Base-by-base conservation (phyloP, 2,797 vertebrate genomes). In the Masticophis lateralis region DNA sequence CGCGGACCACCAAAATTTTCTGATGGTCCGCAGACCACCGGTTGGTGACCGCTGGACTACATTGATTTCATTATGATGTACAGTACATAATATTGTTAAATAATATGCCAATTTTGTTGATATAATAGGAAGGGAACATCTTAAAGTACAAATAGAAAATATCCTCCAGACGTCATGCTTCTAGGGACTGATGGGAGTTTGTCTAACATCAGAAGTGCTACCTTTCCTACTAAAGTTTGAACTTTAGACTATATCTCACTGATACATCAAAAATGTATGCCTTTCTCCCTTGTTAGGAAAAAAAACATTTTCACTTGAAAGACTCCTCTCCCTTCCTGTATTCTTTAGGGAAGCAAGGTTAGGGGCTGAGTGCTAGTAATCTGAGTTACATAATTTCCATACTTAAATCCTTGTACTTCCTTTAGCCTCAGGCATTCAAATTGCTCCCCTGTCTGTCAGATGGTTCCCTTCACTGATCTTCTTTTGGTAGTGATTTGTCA, bases 401-500 rank as follows among this genome's bases (percentile, higher is more conserved):
- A 37, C 37, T 43, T 83, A 47, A 83, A 83, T 47, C 27, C 83
- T 51, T 88, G n/a, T 11, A 22, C 57, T 20, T 28, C 53, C 60
- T 53, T 53, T 32, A 53, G 12, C 43, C n/a, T 89, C 0, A 83
- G 53, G 43, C 87, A 74, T 60, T 51, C 20, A 22, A 74, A 20
- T 57, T 32, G 28, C 66, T 91, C 57, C 66, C 2, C 43, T 57
- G 27, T 61, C 55, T 90, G 43, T 59, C 61, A 88, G 55, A 61
- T 74, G 20, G 3, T 55, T 69, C 55, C 28, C 61, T 12, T 61
- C 57, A 1, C 61, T 87, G 32, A 51, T 74, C 92, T 66, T 37
- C n/a, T 87, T 69, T 90, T 53, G 12, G 25, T 59, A 25, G 27
- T 63, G 86, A 91, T 93, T 93, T 91, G 56, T 90, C 86, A 55